Percentiles rank a stretch among this genome's conserved stretches.
Conservation (phyloP, 2,113 vertebrate genomes). For the Geococcyx californianus region DNA sequence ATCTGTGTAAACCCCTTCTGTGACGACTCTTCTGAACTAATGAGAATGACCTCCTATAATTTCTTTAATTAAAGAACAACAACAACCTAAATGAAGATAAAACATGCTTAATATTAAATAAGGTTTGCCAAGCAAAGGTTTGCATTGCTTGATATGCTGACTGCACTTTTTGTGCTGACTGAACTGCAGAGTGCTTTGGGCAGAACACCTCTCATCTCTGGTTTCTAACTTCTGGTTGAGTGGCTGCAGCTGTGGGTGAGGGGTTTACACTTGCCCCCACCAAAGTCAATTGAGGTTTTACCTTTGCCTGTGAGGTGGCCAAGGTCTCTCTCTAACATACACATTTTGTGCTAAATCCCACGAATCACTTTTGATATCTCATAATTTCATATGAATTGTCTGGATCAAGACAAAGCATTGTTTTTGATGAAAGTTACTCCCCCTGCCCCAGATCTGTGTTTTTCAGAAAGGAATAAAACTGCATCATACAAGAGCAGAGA, state of each 20-base stretch:
- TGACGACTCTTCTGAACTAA: constrained; percentile 54
- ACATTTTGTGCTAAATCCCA: not conserved
- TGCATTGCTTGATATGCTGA: constrained; percentile 6
- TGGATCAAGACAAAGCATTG: not conserved
- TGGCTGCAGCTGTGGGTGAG: not conserved
- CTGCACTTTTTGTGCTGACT: not conserved
- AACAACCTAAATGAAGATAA: constrained; percentile 54
- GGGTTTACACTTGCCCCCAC: not conserved
- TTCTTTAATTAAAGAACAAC: constrained; percentile 70
- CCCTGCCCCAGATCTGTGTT: fast-evolving
- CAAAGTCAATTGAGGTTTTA: not conserved
- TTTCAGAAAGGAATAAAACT: constrained; percentile 18
- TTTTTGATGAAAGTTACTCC: not conserved
- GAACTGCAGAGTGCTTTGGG: not conserved
- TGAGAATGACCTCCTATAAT: constrained; percentile 62
- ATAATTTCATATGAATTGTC: not conserved
- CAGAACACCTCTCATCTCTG: not conserved
- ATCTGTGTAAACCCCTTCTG: constrained; percentile 52
- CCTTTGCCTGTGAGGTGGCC: not conserved
- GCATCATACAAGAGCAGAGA: not conserved
- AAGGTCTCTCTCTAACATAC: not conserved
- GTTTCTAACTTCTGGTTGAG: not conserved
- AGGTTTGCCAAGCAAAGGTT: constrained; percentile 36
- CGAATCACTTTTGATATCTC: not conserved
- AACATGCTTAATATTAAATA: constrained; percentile 55